These are phyloP conservation scores for Spatula versicolor DNA, from an alignment of 2,797 vertebrate genomes.

Conservation along the genomic window DNA sequence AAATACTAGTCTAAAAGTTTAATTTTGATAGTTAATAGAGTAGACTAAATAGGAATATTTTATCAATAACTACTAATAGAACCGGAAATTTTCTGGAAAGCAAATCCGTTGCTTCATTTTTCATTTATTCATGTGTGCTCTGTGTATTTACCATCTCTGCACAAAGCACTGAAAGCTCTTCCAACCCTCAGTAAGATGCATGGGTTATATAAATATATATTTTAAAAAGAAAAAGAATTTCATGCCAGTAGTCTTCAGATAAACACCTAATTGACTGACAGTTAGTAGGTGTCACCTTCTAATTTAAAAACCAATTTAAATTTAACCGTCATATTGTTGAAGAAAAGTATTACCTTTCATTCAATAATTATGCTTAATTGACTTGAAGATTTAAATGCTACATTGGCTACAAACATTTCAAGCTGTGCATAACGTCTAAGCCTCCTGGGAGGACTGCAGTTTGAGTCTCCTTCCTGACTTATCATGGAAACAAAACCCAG, in stretches of 20 bases:
- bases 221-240: not conserved
- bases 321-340: slow-evolving; percentile 54
- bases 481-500: not conserved
- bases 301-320: slow-evolving; percentile 70
- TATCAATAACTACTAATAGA: not conserved
- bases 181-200: not conserved
- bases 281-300: slow-evolving; percentile 71
- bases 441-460: not conserved
- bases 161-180: not conserved
- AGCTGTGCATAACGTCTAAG: slow-evolving; percentile 25
- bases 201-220: not conserved
- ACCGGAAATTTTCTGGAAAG: not conserved
- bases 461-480: slow-evolving; percentile 1
- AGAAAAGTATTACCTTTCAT: slow-evolving; percentile 70
- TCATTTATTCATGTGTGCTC: not conserved
- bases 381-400: slow-evolving; percentile 59
- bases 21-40: not conserved
- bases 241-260: slow-evolving; percentile 23
- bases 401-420: slow-evolving; percentile 67
- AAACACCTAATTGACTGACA: slow-evolving; percentile 72
- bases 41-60: not conserved
- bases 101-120: not conserved
- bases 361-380: slow-evolving; percentile 75
- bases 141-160: not conserved
- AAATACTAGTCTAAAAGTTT: not conserved